phyloP scores from a whole-genome alignment of 2,888 invertebrate genomes.

The Nemoura dubitans region DNA sequence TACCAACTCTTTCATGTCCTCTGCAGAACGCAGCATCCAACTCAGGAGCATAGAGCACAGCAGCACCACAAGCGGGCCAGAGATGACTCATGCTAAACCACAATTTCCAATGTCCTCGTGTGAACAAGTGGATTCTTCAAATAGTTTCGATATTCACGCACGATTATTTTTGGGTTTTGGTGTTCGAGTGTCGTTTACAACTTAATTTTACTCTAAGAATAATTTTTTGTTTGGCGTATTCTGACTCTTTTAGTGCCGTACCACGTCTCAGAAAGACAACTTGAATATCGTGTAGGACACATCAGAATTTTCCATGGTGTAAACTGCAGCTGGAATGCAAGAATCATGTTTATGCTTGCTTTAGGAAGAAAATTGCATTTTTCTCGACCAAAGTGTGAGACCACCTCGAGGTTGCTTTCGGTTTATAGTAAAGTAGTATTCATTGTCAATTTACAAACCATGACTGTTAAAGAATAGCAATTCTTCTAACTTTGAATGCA shows the following conservation, averaged over 20 bases:
- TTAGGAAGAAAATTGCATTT: background rate
- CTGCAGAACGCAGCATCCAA: background rate
- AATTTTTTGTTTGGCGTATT: too few relatives aligned
- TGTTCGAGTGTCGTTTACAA: background rate
- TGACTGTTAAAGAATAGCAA: background rate
- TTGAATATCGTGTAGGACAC: background rate
- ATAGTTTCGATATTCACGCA: background rate
- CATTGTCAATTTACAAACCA: conserved; percentile 3
- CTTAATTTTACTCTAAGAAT: background rate
- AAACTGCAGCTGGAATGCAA: background rate
- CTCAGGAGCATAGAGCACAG: background rate
- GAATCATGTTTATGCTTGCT: background rate
- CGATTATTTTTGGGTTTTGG: background rate
- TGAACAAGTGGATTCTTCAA: background rate
- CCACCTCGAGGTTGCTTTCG: background rate
- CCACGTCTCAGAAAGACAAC: background rate
- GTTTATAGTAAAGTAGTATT: background rate
- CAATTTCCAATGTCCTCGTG: background rate
- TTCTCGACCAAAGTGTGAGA: background rate
- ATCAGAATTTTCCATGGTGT: background rate
- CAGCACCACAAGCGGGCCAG: background rate
- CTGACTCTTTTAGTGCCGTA: background rate
- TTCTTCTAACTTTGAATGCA: background rate
- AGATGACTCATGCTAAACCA: background rate
- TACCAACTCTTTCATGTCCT: background rate